Base-by-base conservation (phyloP, 2,797 vertebrate species). In the Phyllotis vaccarum region DNA sequence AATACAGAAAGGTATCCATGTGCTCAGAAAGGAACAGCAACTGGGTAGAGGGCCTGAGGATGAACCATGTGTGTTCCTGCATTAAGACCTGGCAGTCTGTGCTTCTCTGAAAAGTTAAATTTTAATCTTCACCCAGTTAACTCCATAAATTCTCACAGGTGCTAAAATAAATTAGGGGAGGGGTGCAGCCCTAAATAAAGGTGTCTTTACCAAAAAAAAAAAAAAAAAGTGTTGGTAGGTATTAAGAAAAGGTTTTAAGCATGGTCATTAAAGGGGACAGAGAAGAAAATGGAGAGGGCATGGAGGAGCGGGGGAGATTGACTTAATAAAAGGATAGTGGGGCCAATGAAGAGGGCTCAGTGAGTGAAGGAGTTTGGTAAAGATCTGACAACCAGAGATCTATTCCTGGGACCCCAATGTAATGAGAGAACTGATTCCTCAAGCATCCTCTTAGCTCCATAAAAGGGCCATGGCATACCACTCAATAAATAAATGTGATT, bases 51-150 rank as follows among this genome's bases (percentile, higher is more conserved):
- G 17, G 3, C 62, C 40, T 10, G 6, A 34, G 22, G 6, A 6
- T 27, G 19, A 5, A 37, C 12, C 2, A 27, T 3, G 22, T 0
- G 0, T 40, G 49, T 12, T 62, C 17, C 43, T 11, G n/a, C n/a
- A 5, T 27, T 16, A 56, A 31, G 54, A 52, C 37, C 31, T 27
- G 21, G 21, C 17, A n/a, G 37, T 58, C 40, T 22, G 24, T 2
- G 40, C 72, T 60, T 86, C 74, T 70, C 85, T 31, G 49, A 46
- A 81, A 37, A 66, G 10, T 56, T 87, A 66, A 68, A 66, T 60
- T 70, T 31, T 29, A 62, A 43, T 58, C 58, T 82, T 70, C 37
- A 13, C 54, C 86, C 27, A 49, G 52, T 62, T 81, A 74, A 29
- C 43, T 68, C 58, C 75, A 24, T 14, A 43, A 94, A 75, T 13